A percentile compares a stretch with the other conserved stretches of the same genome.
These are phyloP conservation scores for Pristionchus arcanus DNA, from an alignment of 2,888 invertebrate species.

Conservation along the genomic window DNA sequence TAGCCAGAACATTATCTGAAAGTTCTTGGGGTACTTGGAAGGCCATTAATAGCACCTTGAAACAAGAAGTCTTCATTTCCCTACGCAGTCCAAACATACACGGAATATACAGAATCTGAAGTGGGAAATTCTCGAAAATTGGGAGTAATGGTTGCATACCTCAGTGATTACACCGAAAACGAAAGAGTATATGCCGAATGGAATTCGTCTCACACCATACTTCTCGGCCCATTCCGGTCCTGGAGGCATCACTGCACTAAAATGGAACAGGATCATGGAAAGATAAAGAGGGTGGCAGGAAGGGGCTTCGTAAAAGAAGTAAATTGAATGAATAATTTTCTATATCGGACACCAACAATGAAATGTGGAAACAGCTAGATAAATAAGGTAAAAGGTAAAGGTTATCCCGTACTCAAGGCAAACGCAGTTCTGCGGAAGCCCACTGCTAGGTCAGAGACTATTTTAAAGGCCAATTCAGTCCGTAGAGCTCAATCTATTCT, in stretches of 20 bases:
- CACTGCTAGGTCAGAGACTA: too few species aligned
- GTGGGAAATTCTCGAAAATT: too few species aligned
- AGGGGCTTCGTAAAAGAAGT: too few species aligned
- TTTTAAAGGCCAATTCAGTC: too few species aligned
- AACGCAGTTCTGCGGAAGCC: too few species aligned
- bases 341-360: too few species aligned
- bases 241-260: background rate
- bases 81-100: background rate
- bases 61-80: background rate
- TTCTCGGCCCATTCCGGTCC: background rate
- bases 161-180: background rate
- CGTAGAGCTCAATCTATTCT: too few species aligned
- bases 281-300: too few species aligned
- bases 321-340: too few species aligned
- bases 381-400: too few species aligned
- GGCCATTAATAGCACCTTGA: background rate
- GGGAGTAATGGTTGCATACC: background rate
- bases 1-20: slow-evolving; percentile 15
- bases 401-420: too few species aligned
- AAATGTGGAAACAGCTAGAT: background rate
- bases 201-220: background rate
- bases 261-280: background rate
- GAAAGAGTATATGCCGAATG: background rate
- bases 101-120: background rate
- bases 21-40: background rate